These are phyloP conservation scores for Cryptocephalus moraei DNA, from an alignment of 2,888 invertebrate genomes.

Conservation along the genomic window DNA sequence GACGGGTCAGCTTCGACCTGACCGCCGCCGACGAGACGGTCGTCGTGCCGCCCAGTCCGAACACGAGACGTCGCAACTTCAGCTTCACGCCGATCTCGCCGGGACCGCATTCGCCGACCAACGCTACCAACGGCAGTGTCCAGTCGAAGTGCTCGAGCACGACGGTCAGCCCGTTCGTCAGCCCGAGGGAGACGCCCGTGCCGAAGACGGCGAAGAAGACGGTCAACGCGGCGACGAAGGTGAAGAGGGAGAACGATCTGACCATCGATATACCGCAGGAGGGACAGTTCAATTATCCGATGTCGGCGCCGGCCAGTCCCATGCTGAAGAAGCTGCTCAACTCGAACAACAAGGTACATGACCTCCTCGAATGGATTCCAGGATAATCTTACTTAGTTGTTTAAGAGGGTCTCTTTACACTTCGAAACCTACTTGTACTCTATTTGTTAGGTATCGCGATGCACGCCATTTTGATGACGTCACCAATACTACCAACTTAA, in stretches of 20 bases:
- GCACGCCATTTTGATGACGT: too few species aligned
- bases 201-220: slow-evolving; percentile 46
- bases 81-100: slow-evolving; percentile 82
- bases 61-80: slow-evolving; percentile 67
- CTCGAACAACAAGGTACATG: slow-evolving; percentile 35
- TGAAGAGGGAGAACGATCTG: slow-evolving; percentile 32
- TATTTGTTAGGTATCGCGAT: too few species aligned
- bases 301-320: slow-evolving; percentile 63
- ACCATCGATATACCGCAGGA: slow-evolving; percentile 21
- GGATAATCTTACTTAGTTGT: too few species aligned
- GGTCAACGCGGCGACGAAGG: slow-evolving; percentile 23
- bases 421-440: too few species aligned
- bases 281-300: slow-evolving; percentile 36
- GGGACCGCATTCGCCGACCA: slow-evolving; percentile 59
- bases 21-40: slow-evolving; percentile 34
- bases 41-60: slow-evolving; percentile 61
- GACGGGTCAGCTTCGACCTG: slow-evolving; percentile 48
- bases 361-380: too few species aligned
- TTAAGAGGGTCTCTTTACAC: too few species aligned
- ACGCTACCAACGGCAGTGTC: slow-evolving; percentile 31
- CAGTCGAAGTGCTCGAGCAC: slow-evolving; percentile 54
- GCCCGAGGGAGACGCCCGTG: slow-evolving; percentile 61
- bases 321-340: slow-evolving; percentile 43
- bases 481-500: too few species aligned
- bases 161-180: slow-evolving; percentile 71